Conservation (phyloP, 2,888 invertebrate species). For the Acanthoscelides obtectus region DNA sequence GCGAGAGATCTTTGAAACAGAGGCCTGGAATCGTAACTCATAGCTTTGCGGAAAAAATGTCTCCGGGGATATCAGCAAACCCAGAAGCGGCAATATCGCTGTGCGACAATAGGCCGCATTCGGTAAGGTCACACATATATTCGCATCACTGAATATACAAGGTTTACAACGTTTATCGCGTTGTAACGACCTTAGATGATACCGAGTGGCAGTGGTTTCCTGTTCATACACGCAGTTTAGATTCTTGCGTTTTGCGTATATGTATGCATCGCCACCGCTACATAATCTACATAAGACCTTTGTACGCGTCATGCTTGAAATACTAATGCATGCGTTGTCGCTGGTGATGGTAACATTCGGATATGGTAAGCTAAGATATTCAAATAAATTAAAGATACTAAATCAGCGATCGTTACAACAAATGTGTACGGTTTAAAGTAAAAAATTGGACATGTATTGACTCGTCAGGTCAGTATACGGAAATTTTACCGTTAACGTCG, state of each 20-base stretch:
- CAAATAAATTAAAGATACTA: too few relatives aligned
- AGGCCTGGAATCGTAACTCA: not conserved
- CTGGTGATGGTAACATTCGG: not conserved
- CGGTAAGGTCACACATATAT: not conserved
- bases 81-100: not conserved
- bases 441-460: too few relatives aligned
- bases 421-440: too few relatives aligned
- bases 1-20: not conserved
- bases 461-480: too few relatives aligned
- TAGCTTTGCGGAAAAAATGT: not conserved
- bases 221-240: not conserved
- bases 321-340: not conserved
- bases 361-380: not conserved
- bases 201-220: not conserved
- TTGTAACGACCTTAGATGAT: not conserved
- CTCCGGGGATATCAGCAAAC: not conserved
- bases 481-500: too few relatives aligned
- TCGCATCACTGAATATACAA: not conserved
- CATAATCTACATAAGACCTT: not conserved
- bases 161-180: not conserved
- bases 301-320: not conserved
- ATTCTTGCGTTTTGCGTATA: not conserved
- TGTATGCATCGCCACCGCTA: not conserved
- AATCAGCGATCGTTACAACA: too few relatives aligned
- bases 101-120: not conserved